These are phyloP conservation scores for Butorides virescens DNA, from an alignment of 2,113 vertebrate genomes.

Conservation along the genomic window DNA sequence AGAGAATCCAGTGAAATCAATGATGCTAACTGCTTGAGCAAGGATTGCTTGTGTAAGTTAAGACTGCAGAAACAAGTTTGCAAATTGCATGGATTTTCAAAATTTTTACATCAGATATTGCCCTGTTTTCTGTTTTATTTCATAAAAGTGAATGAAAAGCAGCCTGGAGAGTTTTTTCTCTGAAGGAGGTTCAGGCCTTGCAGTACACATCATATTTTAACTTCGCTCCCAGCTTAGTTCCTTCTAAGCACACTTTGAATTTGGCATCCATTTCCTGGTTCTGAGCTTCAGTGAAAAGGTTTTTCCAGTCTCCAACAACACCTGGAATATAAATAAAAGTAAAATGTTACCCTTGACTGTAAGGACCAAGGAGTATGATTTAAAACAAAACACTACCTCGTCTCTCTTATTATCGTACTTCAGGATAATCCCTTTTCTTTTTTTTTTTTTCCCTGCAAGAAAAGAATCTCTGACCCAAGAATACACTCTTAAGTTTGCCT, in stretches of 20 bases:
- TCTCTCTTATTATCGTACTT: background rate
- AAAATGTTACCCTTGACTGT: background rate
- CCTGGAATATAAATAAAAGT: constrained; percentile 50
- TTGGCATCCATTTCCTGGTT: constrained; percentile 78
- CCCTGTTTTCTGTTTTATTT: background rate
- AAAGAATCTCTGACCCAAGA: background rate
- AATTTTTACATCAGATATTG: background rate
- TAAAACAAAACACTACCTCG: background rate
- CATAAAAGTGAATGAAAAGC: background rate
- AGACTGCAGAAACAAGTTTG: background rate
- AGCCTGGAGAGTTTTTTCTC: background rate
- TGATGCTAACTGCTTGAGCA: background rate
- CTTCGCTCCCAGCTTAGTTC: constrained; percentile 72
- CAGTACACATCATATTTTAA: constrained; percentile 77
- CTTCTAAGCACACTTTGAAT: constrained; percentile 73
- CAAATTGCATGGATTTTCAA: background rate
- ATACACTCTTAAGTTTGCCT: background rate
- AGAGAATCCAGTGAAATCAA: background rate
- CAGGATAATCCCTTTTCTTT: background rate
- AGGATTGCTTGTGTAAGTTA: background rate
- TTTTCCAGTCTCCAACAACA: constrained; percentile 81
- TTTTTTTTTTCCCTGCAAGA: background rate
- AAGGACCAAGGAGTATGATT: background rate
- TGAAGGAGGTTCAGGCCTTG: constrained; percentile 49
- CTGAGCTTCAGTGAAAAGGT: constrained; percentile 75